A percentile compares a stretch with the other conserved stretches of the same genome.
Evolutionary conservation across 2,113 vertebrate species (phyloP).

Genomic region (Otocyon megalotis): DNA sequence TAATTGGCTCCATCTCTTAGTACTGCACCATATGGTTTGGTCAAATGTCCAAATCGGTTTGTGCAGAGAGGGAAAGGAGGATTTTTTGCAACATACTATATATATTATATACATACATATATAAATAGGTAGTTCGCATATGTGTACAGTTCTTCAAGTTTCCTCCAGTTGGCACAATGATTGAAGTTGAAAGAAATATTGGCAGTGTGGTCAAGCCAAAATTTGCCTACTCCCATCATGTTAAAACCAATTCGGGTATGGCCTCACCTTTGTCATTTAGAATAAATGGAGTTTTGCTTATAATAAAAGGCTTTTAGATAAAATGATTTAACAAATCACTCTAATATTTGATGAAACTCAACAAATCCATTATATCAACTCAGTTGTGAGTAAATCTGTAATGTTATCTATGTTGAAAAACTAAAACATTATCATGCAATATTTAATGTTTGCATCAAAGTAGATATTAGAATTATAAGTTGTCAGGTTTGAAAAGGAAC

Average conservation of each 20-base stretch:
- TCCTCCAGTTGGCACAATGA: background rate
- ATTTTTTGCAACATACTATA: background rate
- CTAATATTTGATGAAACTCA: background rate
- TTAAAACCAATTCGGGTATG: background rate
- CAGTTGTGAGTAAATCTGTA: background rate
- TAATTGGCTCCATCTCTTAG: background rate
- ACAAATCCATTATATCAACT: background rate
- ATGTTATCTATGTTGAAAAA: background rate
- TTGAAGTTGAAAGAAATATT: background rate
- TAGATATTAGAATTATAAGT: slow-evolving; percentile 26
- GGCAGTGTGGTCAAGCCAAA: background rate
- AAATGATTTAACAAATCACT: slow-evolving; percentile 3
- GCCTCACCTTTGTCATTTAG: background rate
- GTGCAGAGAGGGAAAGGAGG: background rate
- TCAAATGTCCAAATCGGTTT: background rate
- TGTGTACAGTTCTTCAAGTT: background rate
- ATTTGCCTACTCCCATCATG: too few relatives aligned
- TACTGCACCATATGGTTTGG: background rate
- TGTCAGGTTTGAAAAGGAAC: background rate
- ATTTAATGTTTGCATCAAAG: background rate
- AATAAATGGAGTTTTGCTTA: background rate
- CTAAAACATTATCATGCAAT: background rate
- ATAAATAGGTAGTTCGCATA: background rate
- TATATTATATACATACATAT: background rate
- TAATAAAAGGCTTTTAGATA: background rate